Evolutionary conservation across 2,797 vertebrate genomes (phyloP), one percentile per base, ranked within the genome.

Genomic region (Pseudochirops cupreus): DNA sequence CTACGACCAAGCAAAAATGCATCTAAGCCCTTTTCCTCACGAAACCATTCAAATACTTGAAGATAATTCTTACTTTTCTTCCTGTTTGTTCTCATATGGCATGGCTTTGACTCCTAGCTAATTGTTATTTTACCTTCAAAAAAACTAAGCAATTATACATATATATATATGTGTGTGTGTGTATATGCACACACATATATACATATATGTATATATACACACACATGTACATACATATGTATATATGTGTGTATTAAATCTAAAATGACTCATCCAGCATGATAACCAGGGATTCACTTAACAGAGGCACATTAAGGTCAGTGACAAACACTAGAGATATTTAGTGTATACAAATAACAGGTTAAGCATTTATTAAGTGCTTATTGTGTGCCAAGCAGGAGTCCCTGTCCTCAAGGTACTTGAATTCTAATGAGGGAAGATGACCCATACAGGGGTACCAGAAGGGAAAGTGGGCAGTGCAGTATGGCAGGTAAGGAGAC

Each of bases 271-370:
- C 31, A 21, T 91, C 39, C 31, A 82, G 31, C 5, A 3, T 50
- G 89, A 96, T 92, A 93, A n/a, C 90, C 67, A 58, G 67, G 67
- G 52, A 26, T 50, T 33, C 57, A n/a, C 91, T 87, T 91, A 53
- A 46, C 53, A 56, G 82, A 67, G 57, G 62, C 62, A 62, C 82
- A 57, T 57, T 95, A n/a, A 87, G n/a, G 90, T 95, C 91, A 90
- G 91, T 91, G 91, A 58, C 56, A 91, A 56, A 54, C n/a, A 52
- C 46, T 46, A 53, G 87, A n/a, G 55, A 58, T 92, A 33, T 46
- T 94, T 29, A 94, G 58, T 91, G 92, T 82, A 55, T 95, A 53
- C 57, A 90, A 96, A 54, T 92, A 91, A 59, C 33, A 87, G 24
- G 82, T 53, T 93, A 93, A 26, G 92, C 57, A 90, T 4, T 13